Percentiles rank a stretch among this genome's conserved stretches.
Evolutionary conservation across 2,113 vertebrate species (phyloP).

Genomic region (Tautogolabrus adspersus): DNA sequence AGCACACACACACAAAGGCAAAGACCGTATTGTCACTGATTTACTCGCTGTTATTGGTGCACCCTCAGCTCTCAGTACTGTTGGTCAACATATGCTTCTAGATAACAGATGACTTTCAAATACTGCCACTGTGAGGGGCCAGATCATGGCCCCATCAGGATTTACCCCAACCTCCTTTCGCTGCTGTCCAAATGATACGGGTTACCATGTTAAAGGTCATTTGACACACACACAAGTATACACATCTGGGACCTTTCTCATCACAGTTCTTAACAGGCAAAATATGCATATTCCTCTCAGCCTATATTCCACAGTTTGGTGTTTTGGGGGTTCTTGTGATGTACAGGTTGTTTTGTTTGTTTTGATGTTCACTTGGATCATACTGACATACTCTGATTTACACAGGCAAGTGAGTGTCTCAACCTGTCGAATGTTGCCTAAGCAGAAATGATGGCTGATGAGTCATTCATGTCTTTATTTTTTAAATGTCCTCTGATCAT

Average conservation of each 20-base stretch:
- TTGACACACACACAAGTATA: constrained; percentile 53
- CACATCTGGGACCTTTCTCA: constrained; percentile 69
- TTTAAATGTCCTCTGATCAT: constrained; percentile 26
- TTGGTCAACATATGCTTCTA: constrained; percentile 66
- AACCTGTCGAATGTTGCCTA: constrained; percentile 74
- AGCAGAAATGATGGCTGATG: constrained; percentile 45
- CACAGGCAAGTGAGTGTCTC: constrained; percentile 41
- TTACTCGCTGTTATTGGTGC: constrained; percentile 51
- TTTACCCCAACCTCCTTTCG: constrained; percentile 63
- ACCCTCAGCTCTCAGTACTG: constrained; percentile 68
- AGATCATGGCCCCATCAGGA: constrained; percentile 65
- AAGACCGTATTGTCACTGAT: constrained; percentile 53
- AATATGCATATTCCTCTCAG: constrained; percentile 69
- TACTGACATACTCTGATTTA: constrained; percentile 50
- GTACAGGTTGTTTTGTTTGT: constrained; percentile 37
- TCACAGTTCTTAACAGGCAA: constrained; percentile 65
- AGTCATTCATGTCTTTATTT: constrained; percentile 15
- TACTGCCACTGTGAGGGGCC: constrained; percentile 80
- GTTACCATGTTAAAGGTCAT: constrained; percentile 76
- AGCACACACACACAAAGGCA: constrained; percentile 51
- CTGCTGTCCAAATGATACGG: constrained; percentile 83
- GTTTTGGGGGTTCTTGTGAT: constrained; percentile 35
- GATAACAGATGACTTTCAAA: constrained; percentile 68
- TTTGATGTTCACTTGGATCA: neutral
- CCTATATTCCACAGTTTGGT: constrained; percentile 63